Evolutionary conservation across 1,140 invertebrate genomes (phyloP), one percentile per base, ranked within the genome.

Genomic region (Drosophila nebulosa): DNA sequence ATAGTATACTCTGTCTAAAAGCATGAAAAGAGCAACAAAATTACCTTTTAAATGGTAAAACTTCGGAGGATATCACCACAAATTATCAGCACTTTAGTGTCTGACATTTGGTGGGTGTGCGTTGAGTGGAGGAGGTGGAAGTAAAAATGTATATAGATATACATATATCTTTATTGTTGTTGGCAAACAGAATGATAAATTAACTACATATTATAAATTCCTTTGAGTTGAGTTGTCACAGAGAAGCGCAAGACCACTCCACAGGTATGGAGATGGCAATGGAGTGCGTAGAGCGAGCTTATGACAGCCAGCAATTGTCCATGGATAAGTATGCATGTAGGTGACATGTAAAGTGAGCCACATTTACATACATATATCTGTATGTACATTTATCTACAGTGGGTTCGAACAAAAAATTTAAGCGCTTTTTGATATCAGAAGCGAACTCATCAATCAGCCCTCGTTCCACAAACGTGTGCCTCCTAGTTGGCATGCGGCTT

Each of bases 131-230:
- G 46, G 46, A n/a, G 12, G 16, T 46, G 39, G 7, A 7, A 16
- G 39, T 42, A 1, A 42, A 42, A 42, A 16, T 42, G 39, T 42
- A 42, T 5, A 30, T 30, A 14, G 6, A 42, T 42, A 42, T 5
- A 30, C 10, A 14, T 16, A 42, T 46, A 18, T 46, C 39, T 46
- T 46, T 46, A 16, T 46, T 46, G 16, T 46, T 46, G 39, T 21
- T 46, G 16, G 39, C 39, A 86, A 78, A 81, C 50, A 57, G 68
- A 81, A 75, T 86, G 74, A 88, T 81, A 88, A 88, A 86, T 86
- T 81, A 86, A 77, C 74, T 88, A 64, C 67, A 78, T 86, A 86
- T 86, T 86, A 86, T 86, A 86, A 81, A 86, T 86, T 86, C 81
- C 74, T 86, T 86, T 86, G 81, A 86, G 81, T 71, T 75, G 70